Evolutionary conservation across 2,113 vertebrate genomes (phyloP).

Genomic region (Cololabis saira): DNA sequence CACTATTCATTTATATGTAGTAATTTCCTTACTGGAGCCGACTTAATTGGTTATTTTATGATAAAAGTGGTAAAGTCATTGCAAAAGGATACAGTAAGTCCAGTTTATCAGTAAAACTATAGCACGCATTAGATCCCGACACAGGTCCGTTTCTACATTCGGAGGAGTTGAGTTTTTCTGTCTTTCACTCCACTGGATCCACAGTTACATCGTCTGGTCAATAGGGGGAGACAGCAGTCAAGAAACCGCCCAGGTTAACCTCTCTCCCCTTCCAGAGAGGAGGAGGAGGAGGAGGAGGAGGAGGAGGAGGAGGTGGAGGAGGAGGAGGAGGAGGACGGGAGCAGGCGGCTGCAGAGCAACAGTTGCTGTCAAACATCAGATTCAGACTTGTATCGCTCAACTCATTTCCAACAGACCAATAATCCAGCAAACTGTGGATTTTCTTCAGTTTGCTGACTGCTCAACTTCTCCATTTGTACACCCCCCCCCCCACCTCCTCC

Average conservation of each 20-base stretch:
- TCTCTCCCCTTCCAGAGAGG: not conserved
- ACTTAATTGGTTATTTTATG: not conserved
- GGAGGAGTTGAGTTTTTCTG: not conserved
- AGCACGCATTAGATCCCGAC: too few species aligned
- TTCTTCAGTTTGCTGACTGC: slow-evolving; percentile 42
- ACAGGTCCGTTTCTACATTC: not conserved
- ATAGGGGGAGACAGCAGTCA: slow-evolving; percentile 87
- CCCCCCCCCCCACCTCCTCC: not conserved
- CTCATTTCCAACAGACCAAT: slow-evolving; percentile 50
- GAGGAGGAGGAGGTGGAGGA: not conserved
- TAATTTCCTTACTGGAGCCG: not conserved
- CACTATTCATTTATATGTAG: not conserved
- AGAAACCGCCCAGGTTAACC: slow-evolving; percentile 63
- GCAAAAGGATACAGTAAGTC: not conserved
- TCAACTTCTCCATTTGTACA: slow-evolving; percentile 8
- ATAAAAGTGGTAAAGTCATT: not conserved
- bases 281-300: slow-evolving; percentile 10
- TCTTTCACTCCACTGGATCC: not conserved
- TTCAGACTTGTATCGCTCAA: slow-evolving; percentile 59
- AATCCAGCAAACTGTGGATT: slow-evolving; percentile 40
- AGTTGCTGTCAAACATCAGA: slow-evolving; percentile 62
- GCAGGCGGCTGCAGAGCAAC: slow-evolving; percentile 41
- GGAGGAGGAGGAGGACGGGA: too few species aligned
- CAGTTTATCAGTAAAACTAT: too few species aligned
- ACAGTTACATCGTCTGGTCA: slow-evolving; percentile 49